phyloP scores from a whole-genome alignment of 2,113 vertebrate genomes.

The Ahaetulla prasina region DNA sequence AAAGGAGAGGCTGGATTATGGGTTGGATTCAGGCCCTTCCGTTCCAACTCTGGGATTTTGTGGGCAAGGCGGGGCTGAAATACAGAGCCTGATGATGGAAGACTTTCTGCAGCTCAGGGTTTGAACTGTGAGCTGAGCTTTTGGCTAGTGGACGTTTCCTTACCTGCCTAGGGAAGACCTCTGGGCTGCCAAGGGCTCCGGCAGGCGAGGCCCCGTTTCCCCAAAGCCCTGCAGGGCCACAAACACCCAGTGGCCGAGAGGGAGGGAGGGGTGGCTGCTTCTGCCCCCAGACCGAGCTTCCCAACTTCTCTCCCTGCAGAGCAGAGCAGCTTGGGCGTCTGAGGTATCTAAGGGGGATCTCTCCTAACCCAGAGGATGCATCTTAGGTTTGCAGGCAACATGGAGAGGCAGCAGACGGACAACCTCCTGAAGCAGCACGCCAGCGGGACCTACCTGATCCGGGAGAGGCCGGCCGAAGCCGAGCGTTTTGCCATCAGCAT shows the following conservation, averaged over 20 bases:
- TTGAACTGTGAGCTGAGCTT: too few species aligned
- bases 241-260: background rate
- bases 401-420: constrained; percentile 95
- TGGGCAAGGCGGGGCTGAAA: background rate
- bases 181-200: background rate
- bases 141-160: too few species aligned
- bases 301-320: background rate
- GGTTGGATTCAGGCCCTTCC: background rate
- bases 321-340: background rate
- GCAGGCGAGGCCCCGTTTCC: background rate
- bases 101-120: too few species aligned
- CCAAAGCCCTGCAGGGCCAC: background rate
- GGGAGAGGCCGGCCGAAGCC: constrained; percentile 90
- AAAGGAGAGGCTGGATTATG: background rate
- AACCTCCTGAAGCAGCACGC: constrained; percentile 89
- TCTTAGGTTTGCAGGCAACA: constrained; percentile 92
- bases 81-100: too few species aligned
- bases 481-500: constrained; percentile 98
- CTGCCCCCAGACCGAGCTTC: too few species aligned
- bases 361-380: background rate
- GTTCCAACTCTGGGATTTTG: background rate
- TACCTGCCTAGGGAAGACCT: too few species aligned
- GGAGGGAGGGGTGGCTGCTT: too few species aligned
- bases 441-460: constrained; percentile 94
- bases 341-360: background rate